Conservation (phyloP, 2,888 invertebrate species). For the Brachyptera putata region DNA sequence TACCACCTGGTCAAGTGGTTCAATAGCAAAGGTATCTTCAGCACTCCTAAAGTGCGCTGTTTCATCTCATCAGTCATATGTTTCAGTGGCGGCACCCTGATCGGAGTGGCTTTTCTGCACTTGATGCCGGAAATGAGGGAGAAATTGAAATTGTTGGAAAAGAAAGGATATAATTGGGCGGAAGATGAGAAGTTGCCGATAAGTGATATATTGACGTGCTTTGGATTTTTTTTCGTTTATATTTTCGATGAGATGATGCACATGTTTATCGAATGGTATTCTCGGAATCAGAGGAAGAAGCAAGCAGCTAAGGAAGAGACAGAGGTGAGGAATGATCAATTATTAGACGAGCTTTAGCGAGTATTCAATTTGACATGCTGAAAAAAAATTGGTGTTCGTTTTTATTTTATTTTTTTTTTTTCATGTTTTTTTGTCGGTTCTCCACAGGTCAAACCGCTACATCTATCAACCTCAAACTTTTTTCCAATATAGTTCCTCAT, state of each 20-base stretch:
- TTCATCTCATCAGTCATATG: conserved; percentile 23
- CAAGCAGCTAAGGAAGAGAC: neutral
- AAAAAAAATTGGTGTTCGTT: too few relatives aligned
- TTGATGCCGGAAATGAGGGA: conserved; percentile 26
- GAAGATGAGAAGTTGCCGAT: conserved; percentile 28
- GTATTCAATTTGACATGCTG: too few relatives aligned
- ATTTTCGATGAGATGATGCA: conserved; percentile 37
- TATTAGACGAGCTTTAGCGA: too few relatives aligned
- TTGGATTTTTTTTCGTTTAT: conserved; percentile 38
- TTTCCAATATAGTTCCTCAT: too few relatives aligned
- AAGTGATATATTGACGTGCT: conserved; percentile 36
- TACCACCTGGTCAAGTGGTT: conserved; percentile 17
- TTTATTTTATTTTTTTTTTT: too few relatives aligned
- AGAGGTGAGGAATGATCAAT: too few relatives aligned
- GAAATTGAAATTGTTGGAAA: conserved; percentile 6
- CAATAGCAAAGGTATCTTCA: neutral
- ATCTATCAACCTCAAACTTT: too few relatives aligned
- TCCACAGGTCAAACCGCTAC: too few relatives aligned
- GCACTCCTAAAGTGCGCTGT: neutral
- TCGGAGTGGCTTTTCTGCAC: conserved; percentile 24
- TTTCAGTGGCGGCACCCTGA: conserved; percentile 26
- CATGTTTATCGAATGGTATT: conserved; percentile 29
- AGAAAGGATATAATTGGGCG: neutral
- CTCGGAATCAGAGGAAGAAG: neutral
- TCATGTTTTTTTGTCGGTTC: too few relatives aligned